These are phyloP conservation scores for Siphamia tubifer DNA, from an alignment of 2,113 vertebrate species.

Conservation along the genomic window DNA sequence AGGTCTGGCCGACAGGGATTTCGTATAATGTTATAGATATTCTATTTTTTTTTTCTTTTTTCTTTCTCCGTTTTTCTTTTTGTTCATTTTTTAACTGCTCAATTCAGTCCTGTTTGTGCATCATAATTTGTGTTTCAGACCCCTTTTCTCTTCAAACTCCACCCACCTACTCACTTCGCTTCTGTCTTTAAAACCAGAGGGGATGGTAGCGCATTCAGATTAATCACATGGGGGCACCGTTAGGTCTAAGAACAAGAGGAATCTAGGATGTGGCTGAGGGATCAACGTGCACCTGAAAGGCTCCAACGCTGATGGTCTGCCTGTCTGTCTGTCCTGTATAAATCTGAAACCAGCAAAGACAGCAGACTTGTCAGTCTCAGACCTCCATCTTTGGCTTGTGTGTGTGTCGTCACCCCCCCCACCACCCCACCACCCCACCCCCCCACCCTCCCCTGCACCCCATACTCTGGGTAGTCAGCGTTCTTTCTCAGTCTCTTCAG, in stretches of 20 bases:
- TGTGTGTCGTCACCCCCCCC: no score
- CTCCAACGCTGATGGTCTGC: constrained; percentile 44
- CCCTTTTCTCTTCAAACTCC: constrained; percentile 40
- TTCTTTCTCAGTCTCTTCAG: constrained; percentile 10
- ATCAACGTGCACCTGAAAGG: constrained; percentile 17
- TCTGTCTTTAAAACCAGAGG: constrained; percentile 70
- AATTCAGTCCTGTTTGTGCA: constrained; percentile 87
- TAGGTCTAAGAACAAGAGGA: constrained; percentile 25
- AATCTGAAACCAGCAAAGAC: constrained; percentile 78
- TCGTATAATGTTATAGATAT: constrained; percentile 88
- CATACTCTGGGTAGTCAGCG: constrained; percentile 11
- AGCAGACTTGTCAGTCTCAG: constrained; percentile 59
- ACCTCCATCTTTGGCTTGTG: constrained; percentile 31
- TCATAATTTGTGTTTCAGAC: constrained; percentile 87
- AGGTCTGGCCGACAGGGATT: constrained; percentile 93
- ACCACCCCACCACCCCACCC: no score
- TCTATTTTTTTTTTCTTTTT: constrained; percentile 85
- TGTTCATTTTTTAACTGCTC: constrained; percentile 82
- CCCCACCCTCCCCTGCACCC: no score
- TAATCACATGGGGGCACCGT: constrained; percentile 31
- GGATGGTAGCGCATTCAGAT: constrained; percentile 63
- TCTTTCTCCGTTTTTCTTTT: constrained; percentile 82
- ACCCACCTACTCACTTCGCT: constrained; percentile 62
- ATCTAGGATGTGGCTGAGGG: background rate
- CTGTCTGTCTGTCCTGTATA: constrained; percentile 73